Percentiles rank a stretch among this genome's conserved stretches.
Conservation (phyloP, 2,113 vertebrate genomes). For the Electrona antarctica region DNA sequence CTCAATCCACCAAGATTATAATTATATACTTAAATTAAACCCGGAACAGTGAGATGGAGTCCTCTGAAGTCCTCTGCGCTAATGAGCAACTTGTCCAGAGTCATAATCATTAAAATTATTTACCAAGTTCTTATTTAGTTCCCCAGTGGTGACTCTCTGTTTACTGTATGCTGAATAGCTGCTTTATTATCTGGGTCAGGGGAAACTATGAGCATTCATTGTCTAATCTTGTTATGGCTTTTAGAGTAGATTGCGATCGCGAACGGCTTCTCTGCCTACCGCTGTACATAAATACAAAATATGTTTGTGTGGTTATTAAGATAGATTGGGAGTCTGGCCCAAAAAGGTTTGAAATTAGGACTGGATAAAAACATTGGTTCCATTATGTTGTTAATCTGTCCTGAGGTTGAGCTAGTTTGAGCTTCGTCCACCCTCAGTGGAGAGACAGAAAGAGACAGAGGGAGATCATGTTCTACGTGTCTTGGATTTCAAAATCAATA, state of each 20-base stretch:
- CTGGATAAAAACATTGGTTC: neutral
- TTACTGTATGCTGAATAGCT: constrained; percentile 52
- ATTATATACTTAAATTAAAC: constrained; percentile 33
- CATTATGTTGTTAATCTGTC: neutral
- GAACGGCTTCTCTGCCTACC: too few species aligned
- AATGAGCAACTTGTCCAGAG: constrained; percentile 70
- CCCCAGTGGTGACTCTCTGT: too few species aligned
- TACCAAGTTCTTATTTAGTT: constrained; percentile 54
- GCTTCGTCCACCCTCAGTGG: neutral
- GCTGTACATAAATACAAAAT: too few species aligned
- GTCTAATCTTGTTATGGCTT: constrained; percentile 58
- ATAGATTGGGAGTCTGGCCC: too few species aligned
- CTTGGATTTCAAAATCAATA: constrained; percentile 26
- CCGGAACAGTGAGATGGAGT: constrained; percentile 38
- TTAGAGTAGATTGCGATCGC: too few species aligned
- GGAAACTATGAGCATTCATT: constrained; percentile 63
- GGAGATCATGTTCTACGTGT: constrained; percentile 39
- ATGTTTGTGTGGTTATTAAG: too few species aligned
- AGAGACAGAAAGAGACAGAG: constrained; percentile 17
- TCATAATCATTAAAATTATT: constrained; percentile 68
- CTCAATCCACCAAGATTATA: constrained; percentile 48
- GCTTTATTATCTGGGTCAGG: constrained; percentile 67
- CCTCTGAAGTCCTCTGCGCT: constrained; percentile 52
- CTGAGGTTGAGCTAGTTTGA: neutral
- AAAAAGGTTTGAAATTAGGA: too few species aligned